Evolutionary conservation across 2,797 vertebrate genomes (phyloP), one percentile per base, ranked within the genome.

Genomic region (Gymnoscopelus microlampas): DNA sequence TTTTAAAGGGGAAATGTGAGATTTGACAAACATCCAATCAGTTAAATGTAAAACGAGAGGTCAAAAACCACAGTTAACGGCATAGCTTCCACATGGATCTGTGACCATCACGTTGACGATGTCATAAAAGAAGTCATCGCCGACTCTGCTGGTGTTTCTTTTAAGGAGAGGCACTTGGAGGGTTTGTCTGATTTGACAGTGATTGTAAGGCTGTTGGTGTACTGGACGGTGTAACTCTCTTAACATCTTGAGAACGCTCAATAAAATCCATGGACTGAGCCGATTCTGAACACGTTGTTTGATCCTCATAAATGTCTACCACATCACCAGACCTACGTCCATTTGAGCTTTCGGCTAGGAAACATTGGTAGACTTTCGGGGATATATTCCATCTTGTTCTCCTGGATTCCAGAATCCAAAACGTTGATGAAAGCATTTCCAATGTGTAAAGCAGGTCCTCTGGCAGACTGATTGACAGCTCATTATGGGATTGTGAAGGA

Each of bases 161-260:
- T 66, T n/a, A 73, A 66, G 26, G 62, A 70, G 79, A 92, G 89
- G 90, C 89, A 92, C 86, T 91, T 90, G 32, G 50, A 59, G 60
- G 32, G 60, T 70, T 60, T 6, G 19, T 11, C 53, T 56, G 71
- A 53, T 55, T 49, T 66, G 29, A 71, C 23, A 2, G 13, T 71
- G 83, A 86, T 76, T 84, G 74, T 87, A 68, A 76, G 53, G 61
- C 58, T 1, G 47, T 50, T 10, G 44, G 6, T n/a, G 9, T 68
- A 4, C 48, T 13, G 48, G 48, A 49, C 32, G 32, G 32, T 4
- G 32, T 35, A 6, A 32, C 29, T 32, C 29, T 32, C 29, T 32
- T 32, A 32, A 32, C 29, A 4, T 32, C 48, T 4, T 9, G 4
- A 2, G 13, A 49, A 50, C 11, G 10, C 48, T 50, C 29, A 4